These are phyloP conservation scores for Villa cingulata DNA, from an alignment of 2,888 invertebrate genomes.

Conservation along the genomic window DNA sequence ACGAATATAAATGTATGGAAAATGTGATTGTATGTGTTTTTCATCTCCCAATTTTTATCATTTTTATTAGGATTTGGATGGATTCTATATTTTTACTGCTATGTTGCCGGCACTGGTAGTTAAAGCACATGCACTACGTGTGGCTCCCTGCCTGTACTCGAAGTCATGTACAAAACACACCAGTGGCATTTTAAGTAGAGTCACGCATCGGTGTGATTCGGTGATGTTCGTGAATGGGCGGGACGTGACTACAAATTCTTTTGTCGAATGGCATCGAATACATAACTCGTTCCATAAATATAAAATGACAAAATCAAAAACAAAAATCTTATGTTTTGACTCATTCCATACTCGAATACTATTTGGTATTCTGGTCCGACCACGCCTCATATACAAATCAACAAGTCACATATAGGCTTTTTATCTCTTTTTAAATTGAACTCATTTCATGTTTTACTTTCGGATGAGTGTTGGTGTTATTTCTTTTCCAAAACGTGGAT, in stretches of 20 bases:
- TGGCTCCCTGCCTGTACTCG: constrained; percentile 9
- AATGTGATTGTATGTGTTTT: neutral
- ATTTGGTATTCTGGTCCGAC: constrained; percentile 16
- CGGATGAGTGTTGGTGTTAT: neutral
- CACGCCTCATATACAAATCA: constrained; percentile 19
- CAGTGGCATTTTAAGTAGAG: constrained; percentile 38
- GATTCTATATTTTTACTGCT: neutral
- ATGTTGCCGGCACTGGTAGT: neutral
- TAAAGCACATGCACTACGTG: neutral
- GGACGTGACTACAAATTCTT: constrained; percentile 36
- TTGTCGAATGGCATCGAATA: constrained; percentile 20
- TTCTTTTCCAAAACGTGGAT: too few species aligned
- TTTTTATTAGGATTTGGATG: neutral
- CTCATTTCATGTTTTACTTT: neutral
- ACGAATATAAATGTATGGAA: too few species aligned
- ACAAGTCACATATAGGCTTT: constrained; percentile 12
- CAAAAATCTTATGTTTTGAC: neutral
- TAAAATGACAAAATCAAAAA: neutral
- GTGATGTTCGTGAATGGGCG: constrained; percentile 35
- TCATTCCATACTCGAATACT: constrained; percentile 4
- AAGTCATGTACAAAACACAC: constrained; percentile 37
- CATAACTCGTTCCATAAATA: constrained; percentile 10
- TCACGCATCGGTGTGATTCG: constrained; percentile 28
- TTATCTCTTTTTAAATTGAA: neutral
- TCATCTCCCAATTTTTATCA: neutral